A percentile compares a stretch with the other conserved stretches of the same genome.
Evolutionary conservation across 1,140 invertebrate genomes (phyloP).

Genomic region (Hirudo medicinalis): DNA sequence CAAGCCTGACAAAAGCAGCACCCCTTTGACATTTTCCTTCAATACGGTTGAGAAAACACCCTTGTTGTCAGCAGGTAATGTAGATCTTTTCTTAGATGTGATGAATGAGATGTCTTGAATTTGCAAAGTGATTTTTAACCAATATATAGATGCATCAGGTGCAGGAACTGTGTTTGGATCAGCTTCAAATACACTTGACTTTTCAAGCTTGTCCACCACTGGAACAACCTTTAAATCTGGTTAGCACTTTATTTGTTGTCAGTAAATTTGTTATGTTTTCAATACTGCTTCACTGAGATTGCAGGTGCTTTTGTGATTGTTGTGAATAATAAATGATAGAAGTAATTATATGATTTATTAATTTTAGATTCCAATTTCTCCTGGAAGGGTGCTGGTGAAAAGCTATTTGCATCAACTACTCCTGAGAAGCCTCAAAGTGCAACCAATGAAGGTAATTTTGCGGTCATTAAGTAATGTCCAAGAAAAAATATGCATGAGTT

Average conservation of each 20-base stretch:
- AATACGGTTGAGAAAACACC: too few species aligned
- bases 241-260: neutral
- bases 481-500: neutral
- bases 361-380: constrained; percentile 3
- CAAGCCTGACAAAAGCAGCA: too few species aligned
- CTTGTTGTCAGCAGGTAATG: too few species aligned
- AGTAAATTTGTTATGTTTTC: neutral
- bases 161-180: too few species aligned
- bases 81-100: too few species aligned
- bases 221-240: neutral
- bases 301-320: neutral
- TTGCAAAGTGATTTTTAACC: too few species aligned
- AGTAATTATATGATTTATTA: too few species aligned
- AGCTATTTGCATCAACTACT: neutral
- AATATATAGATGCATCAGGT: too few species aligned
- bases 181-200: neutral
- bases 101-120: too few species aligned
- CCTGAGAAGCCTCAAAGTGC: too few species aligned
- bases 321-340: too few species aligned
- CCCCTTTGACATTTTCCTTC: too few species aligned
- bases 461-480: neutral
- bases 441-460: neutral
- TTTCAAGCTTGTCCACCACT: neutral
- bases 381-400: constrained; percentile 5
- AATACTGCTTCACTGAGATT: neutral